phyloP scores from a whole-genome alignment of 2,888 invertebrate species.

The Cancer borealis region DNA sequence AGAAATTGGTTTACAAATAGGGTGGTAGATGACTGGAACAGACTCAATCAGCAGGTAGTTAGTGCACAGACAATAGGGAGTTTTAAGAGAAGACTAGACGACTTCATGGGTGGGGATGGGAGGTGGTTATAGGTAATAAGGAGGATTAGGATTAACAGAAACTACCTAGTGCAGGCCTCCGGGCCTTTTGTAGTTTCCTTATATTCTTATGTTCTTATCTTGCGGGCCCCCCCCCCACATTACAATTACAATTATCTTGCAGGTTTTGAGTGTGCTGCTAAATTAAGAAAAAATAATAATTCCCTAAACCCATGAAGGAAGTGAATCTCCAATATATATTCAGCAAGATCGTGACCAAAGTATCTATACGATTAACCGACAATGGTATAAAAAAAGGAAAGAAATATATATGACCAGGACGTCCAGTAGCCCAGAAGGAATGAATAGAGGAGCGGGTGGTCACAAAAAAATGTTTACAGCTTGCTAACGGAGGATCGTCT shows the following conservation, averaged over 20 bases:
- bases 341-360: background rate
- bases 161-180: no score
- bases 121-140: no score
- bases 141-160: no score
- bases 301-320: background rate
- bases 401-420: background rate
- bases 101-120: no score
- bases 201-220: no score
- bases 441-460: background rate
- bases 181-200: no score
- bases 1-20: no score
- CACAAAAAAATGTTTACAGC: background rate
- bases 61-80: no score
- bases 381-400: background rate
- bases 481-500: background rate
- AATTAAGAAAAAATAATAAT: background rate
- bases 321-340: background rate
- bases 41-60: no score
- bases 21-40: no score
- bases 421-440: background rate
- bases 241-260: background rate
- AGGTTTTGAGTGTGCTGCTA: background rate
- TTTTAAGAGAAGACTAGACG: no score
- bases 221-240: background rate
- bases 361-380: background rate